Percentiles rank a stretch among this genome's conserved stretches.
These are phyloP conservation scores for Trinectes maculatus DNA, from an alignment of 2,113 vertebrate species.

Conservation along the genomic window DNA sequence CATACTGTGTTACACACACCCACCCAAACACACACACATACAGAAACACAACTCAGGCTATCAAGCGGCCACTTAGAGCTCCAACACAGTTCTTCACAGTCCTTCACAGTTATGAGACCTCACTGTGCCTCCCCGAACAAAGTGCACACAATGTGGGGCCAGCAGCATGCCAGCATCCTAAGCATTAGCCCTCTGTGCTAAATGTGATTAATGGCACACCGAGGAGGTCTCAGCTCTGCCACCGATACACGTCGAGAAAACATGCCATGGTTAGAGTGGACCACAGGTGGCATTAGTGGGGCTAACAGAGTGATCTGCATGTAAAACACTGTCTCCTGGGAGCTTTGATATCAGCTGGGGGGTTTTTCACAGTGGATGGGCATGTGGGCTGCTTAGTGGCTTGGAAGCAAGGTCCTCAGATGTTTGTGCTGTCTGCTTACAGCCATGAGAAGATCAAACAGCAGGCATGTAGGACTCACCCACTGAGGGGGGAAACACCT, in stretches of 20 bases:
- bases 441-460: conserved; percentile 40
- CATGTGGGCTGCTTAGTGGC: conserved; percentile 37
- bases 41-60: no score
- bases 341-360: conserved; percentile 22
- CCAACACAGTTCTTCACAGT: no score
- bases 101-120: background rate
- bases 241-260: conserved; percentile 8
- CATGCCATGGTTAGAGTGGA: conserved; percentile 2
- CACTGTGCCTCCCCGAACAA: background rate
- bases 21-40: conserved; percentile 7
- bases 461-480: conserved; percentile 13
- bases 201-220: conserved; percentile 26
- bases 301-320: conserved; percentile 4
- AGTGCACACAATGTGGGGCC: conserved; percentile 1
- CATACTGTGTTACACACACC: background rate
- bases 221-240: conserved; percentile 8
- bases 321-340: conserved; percentile 23
- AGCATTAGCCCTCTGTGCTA: background rate
- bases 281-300: conserved; percentile 11
- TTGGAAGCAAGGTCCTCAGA: conserved; percentile 22
- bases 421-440: conserved; percentile 22
- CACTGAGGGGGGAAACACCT: conserved; percentile 33
- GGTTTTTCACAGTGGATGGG: conserved; percentile 12
- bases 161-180: background rate
- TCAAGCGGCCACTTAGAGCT: conserved; percentile 2